These are phyloP conservation scores for Polydesmus complanatus DNA, from an alignment of 2,888 invertebrate genomes.

Conservation along the genomic window DNA sequence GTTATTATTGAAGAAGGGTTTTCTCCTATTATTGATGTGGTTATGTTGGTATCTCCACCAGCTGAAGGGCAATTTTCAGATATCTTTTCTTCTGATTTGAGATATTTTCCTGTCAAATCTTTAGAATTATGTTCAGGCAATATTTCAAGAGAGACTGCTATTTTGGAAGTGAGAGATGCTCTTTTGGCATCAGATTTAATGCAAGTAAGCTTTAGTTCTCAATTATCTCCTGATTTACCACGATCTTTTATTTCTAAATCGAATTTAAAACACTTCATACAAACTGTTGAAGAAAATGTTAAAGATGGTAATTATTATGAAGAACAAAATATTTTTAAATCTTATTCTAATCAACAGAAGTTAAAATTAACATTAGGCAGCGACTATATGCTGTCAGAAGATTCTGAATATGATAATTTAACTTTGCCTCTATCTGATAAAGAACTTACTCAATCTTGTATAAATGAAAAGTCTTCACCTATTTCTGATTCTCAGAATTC, in stretches of 20 bases:
- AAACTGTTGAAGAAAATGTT: too few relatives aligned
- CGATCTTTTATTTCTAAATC: background rate
- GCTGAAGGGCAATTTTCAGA: background rate
- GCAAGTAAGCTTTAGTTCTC: background rate
- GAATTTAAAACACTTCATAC: background rate
- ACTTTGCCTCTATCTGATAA: too few relatives aligned
- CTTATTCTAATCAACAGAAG: background rate
- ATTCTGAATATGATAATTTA: background rate
- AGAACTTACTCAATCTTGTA: background rate
- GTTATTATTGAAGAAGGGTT: constrained; percentile 17
- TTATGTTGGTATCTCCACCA: constrained; percentile 12
- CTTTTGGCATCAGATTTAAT: background rate
- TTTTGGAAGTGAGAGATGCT: background rate
- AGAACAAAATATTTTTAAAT: background rate
- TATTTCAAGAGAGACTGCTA: background rate
- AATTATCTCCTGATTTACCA: background rate
- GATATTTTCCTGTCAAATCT: background rate
- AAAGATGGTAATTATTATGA: too few relatives aligned
- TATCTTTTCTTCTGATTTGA: background rate
- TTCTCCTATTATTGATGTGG: constrained; percentile 18
- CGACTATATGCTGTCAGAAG: background rate
- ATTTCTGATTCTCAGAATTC: background rate
- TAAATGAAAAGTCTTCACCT: background rate
- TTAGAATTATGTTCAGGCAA: background rate
- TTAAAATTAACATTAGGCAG: background rate